These are phyloP conservation scores for Galagoides demidoff DNA, from an alignment of 2,797 vertebrate species.

Conservation along the genomic window DNA sequence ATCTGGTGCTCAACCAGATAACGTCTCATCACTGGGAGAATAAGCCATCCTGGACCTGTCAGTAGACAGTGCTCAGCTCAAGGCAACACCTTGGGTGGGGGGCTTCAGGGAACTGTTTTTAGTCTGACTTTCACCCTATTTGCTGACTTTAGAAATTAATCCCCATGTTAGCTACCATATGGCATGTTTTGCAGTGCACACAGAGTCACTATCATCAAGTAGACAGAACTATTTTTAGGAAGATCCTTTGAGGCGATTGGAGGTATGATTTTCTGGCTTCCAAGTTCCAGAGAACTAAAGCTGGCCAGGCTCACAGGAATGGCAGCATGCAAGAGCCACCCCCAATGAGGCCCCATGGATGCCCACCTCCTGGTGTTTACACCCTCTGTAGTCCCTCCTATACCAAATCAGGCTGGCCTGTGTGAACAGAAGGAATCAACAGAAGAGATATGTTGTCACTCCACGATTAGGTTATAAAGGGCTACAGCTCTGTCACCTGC, in stretches of 20 bases:
- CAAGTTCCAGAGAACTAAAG: not conserved
- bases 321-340: not conserved
- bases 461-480: not conserved
- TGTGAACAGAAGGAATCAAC: not conserved
- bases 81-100: not conserved
- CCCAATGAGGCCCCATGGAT: accelerated
- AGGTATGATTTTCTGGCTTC: not conserved
- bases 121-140: not conserved
- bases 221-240: not conserved
- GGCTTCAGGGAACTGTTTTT: not conserved
- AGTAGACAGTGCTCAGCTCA: not conserved
- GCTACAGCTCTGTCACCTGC: accelerated
- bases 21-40: not conserved
- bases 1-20: not conserved
- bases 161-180: not conserved
- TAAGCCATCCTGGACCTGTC: not conserved
- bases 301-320: not conserved
- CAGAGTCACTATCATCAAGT: not conserved
- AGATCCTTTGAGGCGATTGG: not conserved
- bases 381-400: not conserved
- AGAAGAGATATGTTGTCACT: not conserved
- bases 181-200: accelerated
- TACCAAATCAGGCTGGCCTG: not conserved
- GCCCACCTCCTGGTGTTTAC: not conserved
- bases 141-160: not conserved